Base-by-base conservation (phyloP, 1,140 invertebrate species). In the Aphidius ervi region DNA sequence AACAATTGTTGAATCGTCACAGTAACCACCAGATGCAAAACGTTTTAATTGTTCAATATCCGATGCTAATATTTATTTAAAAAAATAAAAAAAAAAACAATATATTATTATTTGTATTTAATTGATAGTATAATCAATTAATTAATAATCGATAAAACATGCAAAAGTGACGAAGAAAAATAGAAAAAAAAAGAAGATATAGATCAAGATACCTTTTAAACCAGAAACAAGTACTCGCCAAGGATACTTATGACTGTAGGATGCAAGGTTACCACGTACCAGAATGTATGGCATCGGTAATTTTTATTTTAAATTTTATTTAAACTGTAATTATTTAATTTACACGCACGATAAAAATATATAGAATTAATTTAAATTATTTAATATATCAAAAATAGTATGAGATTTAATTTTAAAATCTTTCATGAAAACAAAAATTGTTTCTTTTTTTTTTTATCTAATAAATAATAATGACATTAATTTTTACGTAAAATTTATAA, bases 151-250 rank as follows among this genome's bases (percentile, higher is more conserved):
- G n/a, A n/a, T n/a, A 31, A 31, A 31, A 31, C 23, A 31, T 31
- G 23, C 23, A 31, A 31, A 31, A 31, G 23, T 31, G 2, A 31
- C 4, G 23, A 31, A 31, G 23, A 31, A 31, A 31, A 31, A 31
- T 3, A 31, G 4, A 39, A 20, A 49, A 43, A 59, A 59, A 41
- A 48, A 48, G 45, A 50, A 62, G 31, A 63, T 45, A 59, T 43
- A 58, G 46, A 42, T 49, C 46, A 61, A 53, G 61, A 62, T 78
- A 89, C 88, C 87, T 88, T 91, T 91, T 68, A 92, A 80, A 74
- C 90, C 90, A 71, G 89, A 91, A 66, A 92, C 89, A 68, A 91
- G 82, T 67, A 92, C 89, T 77, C 88, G 84, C 89, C 89, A 91
- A 75, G 89, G 89, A 81, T 89, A 89, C 80, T 86, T 88, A 77